These are phyloP conservation scores for Cheilinus undulatus DNA, from an alignment of 2,113 vertebrate species.

Conservation along the genomic window DNA sequence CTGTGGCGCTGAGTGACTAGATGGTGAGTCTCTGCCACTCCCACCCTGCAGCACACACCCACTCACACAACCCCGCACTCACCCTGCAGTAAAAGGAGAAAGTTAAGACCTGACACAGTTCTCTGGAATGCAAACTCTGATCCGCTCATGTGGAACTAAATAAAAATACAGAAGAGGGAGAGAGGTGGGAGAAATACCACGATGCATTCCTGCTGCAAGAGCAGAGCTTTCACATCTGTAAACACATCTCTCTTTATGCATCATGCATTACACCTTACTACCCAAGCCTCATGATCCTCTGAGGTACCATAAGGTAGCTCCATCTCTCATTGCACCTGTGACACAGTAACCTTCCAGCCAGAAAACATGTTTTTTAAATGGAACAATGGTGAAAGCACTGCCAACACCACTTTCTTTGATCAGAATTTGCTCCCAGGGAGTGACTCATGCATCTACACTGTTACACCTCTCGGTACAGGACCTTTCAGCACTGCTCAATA, in stretches of 20 bases:
- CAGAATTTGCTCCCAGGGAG: constrained; percentile 32
- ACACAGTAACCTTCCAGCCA: constrained; percentile 32
- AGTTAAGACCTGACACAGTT: constrained; percentile 70
- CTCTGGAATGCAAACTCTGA: constrained; percentile 75
- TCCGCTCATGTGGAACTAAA: constrained; percentile 69
- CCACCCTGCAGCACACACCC: constrained; percentile 24
- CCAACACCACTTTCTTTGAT: constrained; percentile 16
- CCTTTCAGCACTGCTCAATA: constrained; percentile 56
- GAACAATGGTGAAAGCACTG: constrained; percentile 36
- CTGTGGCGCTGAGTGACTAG: constrained; percentile 47
- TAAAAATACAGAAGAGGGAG: constrained; percentile 51
- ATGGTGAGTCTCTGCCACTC: constrained; percentile 34
- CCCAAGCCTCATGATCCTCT: constrained; percentile 1
- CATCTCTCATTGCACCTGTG: constrained; percentile 33
- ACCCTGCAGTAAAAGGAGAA: constrained; percentile 54
- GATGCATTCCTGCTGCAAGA: constrained; percentile 21
- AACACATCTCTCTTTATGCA: constrained; percentile 23
- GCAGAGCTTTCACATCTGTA: constrained; percentile 32
- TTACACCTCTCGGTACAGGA: constrained; percentile 16
- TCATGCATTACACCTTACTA: not conserved
- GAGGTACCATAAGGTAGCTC: constrained; percentile 37
- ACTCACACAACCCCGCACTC: constrained; percentile 2
- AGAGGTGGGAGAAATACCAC: constrained; percentile 27
- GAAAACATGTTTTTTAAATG: constrained; percentile 19
- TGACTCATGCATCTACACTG: constrained; percentile 23